A percentile compares a stretch with the other conserved stretches of the same genome.
These are phyloP conservation scores for Drosophila seclusa DNA, from an alignment of 2,888 invertebrate species.

Conservation along the genomic window DNA sequence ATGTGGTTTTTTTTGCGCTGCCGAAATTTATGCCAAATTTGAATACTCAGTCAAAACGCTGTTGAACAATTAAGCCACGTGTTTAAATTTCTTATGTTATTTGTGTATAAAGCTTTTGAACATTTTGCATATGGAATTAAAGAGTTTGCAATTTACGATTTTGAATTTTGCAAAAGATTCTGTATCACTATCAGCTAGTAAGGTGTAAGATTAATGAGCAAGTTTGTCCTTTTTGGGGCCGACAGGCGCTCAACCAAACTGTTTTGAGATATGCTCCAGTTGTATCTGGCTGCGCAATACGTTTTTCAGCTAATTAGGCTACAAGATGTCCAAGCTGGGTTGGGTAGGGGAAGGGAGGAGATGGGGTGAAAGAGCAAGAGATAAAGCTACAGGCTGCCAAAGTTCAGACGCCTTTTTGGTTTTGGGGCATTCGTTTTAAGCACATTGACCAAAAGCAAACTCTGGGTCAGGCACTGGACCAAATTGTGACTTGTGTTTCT, in stretches of 20 bases:
- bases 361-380: slow-evolving; percentile 11
- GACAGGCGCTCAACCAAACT: slow-evolving; percentile 18
- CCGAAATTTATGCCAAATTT: slow-evolving; percentile 65
- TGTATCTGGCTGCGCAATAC: slow-evolving; percentile 53
- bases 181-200: slow-evolving; percentile 25
- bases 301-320: slow-evolving; percentile 73
- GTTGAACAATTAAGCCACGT: slow-evolving; percentile 56
- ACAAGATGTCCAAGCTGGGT: slow-evolving; percentile 46
- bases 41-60: slow-evolving; percentile 30
- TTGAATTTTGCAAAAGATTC: neutral
- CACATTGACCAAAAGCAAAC: slow-evolving; percentile 73
- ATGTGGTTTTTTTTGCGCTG: slow-evolving; percentile 6
- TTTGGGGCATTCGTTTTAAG: slow-evolving; percentile 71
- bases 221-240: slow-evolving; percentile 50
- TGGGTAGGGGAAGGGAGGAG: neutral
- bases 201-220: slow-evolving; percentile 60
- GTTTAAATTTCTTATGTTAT: slow-evolving; percentile 52
- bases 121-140: slow-evolving; percentile 52
- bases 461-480: slow-evolving; percentile 61
- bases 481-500: slow-evolving; percentile 15
- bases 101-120: slow-evolving; percentile 58
- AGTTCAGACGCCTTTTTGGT: slow-evolving; percentile 69
- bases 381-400: slow-evolving; percentile 46
- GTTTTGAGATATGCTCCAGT: slow-evolving; percentile 11
- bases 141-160: slow-evolving; percentile 20